Base-by-base conservation (phyloP, 1,140 invertebrate species). In the Caenorhabditis latens region DNA sequence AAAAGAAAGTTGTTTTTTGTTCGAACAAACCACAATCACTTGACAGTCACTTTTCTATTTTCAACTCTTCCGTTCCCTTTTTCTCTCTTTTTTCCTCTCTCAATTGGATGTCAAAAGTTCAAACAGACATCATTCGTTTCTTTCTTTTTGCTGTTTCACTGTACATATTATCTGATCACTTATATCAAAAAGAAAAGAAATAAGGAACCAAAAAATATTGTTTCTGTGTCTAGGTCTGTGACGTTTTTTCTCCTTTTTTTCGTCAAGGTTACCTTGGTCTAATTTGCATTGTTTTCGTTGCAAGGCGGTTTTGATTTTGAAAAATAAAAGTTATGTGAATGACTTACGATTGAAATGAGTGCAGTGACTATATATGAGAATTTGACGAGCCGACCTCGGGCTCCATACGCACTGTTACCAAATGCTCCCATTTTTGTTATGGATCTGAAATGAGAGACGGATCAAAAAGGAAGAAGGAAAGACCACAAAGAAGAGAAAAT, bases 381-480 rank as follows among this genome's bases (percentile, higher is more conserved):
- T n/a, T 89, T 86, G 14, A 89, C 84, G 8, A 88, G 84, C 43
- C 88, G 43, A n/a, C 91, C 91, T 65, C 88, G 79, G 19, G 89
- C 87, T n/a, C 91, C 91, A 79, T 91, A 91, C 19, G 91, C 91
- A 63, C 91, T 91, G 42, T 90, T 53, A 71, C 90, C 88, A 58
- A 91, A 91, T 42, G 91, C 89, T 42, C 90, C 90, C 90, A 90
- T 90, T 48, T 58, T 14, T 46, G 46, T 58, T 21, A 5, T n/a
- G 8, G 11, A 32, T 13, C 55, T 71, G 46, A 50, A 63, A 84
- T 42, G 43, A 11, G 13, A 9, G 3, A 21, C 19, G 46, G 82
- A 83, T 7, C 0, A 48, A n/a, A 58, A n/a, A 14, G 4, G 4
- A 84, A 58, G 32, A 84, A 0, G 14, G 14, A 11, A 84, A 84